Evolutionary conservation across 2,113 vertebrate genomes (phyloP).

Genomic region (Archocentrus centrarchus): DNA sequence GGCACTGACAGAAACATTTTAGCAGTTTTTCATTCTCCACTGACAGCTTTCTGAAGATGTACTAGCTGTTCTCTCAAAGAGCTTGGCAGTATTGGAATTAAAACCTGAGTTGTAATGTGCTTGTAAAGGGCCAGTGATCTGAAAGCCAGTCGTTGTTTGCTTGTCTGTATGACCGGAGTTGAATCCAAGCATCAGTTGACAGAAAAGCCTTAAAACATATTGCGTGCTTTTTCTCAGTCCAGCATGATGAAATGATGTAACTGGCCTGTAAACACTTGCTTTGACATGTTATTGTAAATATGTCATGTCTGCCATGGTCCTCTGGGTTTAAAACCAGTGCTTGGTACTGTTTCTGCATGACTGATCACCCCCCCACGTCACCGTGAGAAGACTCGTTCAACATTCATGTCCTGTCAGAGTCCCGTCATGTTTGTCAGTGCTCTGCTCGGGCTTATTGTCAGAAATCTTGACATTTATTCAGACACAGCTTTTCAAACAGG

Average conservation of each 20-base stretch:
- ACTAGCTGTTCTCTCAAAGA: background rate
- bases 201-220: background rate
- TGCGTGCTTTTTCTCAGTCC: background rate
- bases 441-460: background rate
- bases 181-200: background rate
- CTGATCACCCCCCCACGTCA: background rate
- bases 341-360: constrained; percentile 7
- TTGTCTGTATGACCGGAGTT: background rate
- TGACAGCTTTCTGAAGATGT: background rate
- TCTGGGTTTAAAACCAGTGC: background rate
- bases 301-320: background rate
- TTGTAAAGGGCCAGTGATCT: background rate
- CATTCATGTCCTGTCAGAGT: background rate
- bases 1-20: background rate
- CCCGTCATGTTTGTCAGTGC: background rate
- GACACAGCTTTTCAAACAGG: background rate
- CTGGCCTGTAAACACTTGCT: constrained; percentile 19
- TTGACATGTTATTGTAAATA: constrained; percentile 32
- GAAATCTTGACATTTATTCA: background rate
- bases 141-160: constrained; percentile 20
- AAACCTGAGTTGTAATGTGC: background rate
- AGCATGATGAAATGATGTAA: background rate
- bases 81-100: background rate
- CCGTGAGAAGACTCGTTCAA: background rate
- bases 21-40: background rate